Percentiles rank a stretch among this genome's conserved stretches.
These are phyloP conservation scores for Apomyelois bistriatella DNA, from an alignment of 2,888 invertebrate genomes.

Conservation along the genomic window DNA sequence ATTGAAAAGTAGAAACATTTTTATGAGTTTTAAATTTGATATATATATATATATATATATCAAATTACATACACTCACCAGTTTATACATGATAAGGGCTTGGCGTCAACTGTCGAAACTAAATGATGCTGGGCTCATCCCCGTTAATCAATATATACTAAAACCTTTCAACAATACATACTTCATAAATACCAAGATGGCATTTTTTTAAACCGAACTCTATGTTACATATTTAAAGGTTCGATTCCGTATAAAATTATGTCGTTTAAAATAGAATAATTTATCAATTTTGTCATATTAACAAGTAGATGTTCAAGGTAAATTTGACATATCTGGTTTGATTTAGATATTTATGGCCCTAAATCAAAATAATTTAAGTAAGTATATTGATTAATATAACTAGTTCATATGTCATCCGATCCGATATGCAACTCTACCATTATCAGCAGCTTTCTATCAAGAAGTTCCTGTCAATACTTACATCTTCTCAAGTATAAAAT, in stretches of 20 bases:
- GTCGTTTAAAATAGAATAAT: conserved; percentile 12
- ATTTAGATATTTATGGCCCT: conserved; percentile 16
- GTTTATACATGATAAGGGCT: conserved; percentile 6
- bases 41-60: no score
- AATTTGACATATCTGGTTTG: conserved; percentile 20
- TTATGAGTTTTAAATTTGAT: no score
- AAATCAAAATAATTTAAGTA: background rate
- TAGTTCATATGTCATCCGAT: background rate
- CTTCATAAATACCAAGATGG: background rate
- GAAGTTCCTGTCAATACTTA: no score
- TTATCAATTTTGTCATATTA: conserved; percentile 23
- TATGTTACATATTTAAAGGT: conserved; percentile 16
- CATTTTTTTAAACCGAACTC: conserved; percentile 11
- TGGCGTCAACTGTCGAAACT: conserved; percentile 4
- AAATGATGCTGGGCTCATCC: conserved; percentile 2
- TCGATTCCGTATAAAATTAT: conserved; percentile 16
- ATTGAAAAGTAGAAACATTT: no score
- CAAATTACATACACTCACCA: conserved; percentile 2
- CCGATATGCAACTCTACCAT: no score
- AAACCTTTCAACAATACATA: background rate
- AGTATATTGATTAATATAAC: background rate
- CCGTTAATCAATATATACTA: conserved; percentile 5
- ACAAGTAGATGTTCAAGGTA: conserved; percentile 24
- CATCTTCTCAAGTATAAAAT: no score
- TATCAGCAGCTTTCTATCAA: no score